Conservation (phyloP, 2,113 vertebrate genomes). For the Leptocoma aspasia region DNA sequence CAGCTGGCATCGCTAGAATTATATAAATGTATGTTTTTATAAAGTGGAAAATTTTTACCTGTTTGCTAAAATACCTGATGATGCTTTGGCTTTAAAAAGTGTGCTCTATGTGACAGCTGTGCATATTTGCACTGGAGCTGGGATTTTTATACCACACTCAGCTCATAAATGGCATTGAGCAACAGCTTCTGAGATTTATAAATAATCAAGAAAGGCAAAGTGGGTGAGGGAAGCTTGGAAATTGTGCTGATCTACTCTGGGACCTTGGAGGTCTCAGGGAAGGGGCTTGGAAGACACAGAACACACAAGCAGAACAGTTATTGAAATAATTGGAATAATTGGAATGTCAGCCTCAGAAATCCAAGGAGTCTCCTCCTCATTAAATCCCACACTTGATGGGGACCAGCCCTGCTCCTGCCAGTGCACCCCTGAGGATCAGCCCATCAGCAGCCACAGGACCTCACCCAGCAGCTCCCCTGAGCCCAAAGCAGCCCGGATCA, state of each 20-base stretch:
- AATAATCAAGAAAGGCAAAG: background rate
- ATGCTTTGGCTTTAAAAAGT: background rate
- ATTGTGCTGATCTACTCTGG: background rate
- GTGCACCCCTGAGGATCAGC: background rate
- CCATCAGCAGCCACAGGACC: background rate
- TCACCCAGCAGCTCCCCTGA: background rate
- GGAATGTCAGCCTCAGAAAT: background rate
- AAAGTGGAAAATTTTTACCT: background rate
- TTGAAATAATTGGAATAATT: background rate
- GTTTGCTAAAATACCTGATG: conserved; percentile 7
- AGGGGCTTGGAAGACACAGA: background rate
- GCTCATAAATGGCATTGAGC: background rate
- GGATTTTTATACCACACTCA: background rate
- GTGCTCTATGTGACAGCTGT: background rate
- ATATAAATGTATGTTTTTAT: background rate
- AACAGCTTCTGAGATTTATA: background rate
- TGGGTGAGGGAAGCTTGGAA: background rate
- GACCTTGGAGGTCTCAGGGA: background rate
- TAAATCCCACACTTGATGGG: background rate
- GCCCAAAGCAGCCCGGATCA: rapidly evolving
- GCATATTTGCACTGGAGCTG: background rate
- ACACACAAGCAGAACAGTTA: background rate
- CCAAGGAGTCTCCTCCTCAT: background rate
- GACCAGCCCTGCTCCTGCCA: background rate
- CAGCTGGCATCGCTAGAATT: background rate